Evolutionary conservation across 2,113 vertebrate species (phyloP).

Genomic region (Podiceps cristatus): DNA sequence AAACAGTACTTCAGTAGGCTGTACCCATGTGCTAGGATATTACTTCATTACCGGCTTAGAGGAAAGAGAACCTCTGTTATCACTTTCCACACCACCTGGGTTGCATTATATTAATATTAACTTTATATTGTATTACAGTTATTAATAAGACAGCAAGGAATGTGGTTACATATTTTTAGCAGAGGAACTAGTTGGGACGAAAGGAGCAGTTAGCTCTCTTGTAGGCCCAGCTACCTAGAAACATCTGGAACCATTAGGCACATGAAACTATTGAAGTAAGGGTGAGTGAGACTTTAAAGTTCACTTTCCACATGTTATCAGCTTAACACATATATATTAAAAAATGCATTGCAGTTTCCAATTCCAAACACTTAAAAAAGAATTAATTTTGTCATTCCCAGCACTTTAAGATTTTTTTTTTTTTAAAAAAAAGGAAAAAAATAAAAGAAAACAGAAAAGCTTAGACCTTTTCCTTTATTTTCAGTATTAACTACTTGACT

Average conservation of each 20-base stretch:
- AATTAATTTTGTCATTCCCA: not conserved
- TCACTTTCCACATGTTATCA: not conserved
- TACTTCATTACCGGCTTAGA: not conserved
- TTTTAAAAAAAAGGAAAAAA: not conserved
- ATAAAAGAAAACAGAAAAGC: not conserved
- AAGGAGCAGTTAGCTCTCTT: not conserved
- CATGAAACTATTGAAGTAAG: not conserved
- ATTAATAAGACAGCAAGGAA: conserved; percentile 45
- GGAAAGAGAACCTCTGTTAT: not conserved
- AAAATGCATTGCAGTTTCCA: not conserved
- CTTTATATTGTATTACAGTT: conserved; percentile 38
- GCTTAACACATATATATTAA: not conserved
- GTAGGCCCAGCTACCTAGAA: not conserved
- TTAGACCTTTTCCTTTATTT: not conserved
- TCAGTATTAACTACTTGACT: not conserved
- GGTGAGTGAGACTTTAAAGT: not conserved
- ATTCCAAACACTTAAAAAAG: not conserved
- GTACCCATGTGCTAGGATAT: not conserved
- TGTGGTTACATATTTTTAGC: conserved; percentile 47
- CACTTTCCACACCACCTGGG: conserved; percentile 25
- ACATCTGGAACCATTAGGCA: conserved; percentile 12
- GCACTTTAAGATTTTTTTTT: not conserved
- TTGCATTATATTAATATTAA: conserved; percentile 27
- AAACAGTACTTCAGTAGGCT: not conserved
- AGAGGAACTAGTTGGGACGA: conserved; percentile 26